Evolutionary conservation across 2,113 vertebrate genomes (phyloP), one percentile per base, ranked within the genome.

Genomic region (Petaurus breviceps): DNA sequence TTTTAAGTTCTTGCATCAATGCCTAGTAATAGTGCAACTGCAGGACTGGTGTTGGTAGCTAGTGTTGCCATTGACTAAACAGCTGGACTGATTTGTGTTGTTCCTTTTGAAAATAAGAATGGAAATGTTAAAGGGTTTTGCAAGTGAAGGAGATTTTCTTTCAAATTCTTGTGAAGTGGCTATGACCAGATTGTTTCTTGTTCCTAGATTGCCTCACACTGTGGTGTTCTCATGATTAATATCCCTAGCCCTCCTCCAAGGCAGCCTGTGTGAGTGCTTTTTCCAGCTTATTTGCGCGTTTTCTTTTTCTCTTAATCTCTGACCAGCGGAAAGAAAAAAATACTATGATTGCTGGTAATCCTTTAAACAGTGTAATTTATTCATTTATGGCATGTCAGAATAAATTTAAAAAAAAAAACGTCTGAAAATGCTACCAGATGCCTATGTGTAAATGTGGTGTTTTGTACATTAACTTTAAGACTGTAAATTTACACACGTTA

Each of bases 351-450:
- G 98, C 99, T 98, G 98, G 98, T 98, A 98, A 98, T 99, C 99
- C 98, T 98, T 98, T 97, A 98, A 99, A 98, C 98, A 99, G 98
- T 99, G 98, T 99, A 99, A 99, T 98, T 99, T 99, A 99, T 99
- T 99, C 98, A 98, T 98, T 99, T 99, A 99, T 99, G 99, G 99
- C 99, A 99, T 99, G 99, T 99, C 98, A 98, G 98, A 98, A 99
- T 99, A 99, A 99, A 99, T 99, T 99, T 98, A 54, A 54, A 54
- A 98, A 98, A 98, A 98, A 99, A 51, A 96, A 95, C 92, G 98
- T 99, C 98, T 99, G 98, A 99, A 99, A 99, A 98, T 98, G 98
- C 98, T 98, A 98, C 98, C 98, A 97, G 98, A 98, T 98, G 98
- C 99, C 98, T 99, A 97, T 99, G 98, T 99, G 97, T 99, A 99